Evolutionary conservation across 1,140 invertebrate genomes (phyloP), one percentile per base, ranked within the genome.

Genomic region (Bombus balteatus): DNA sequence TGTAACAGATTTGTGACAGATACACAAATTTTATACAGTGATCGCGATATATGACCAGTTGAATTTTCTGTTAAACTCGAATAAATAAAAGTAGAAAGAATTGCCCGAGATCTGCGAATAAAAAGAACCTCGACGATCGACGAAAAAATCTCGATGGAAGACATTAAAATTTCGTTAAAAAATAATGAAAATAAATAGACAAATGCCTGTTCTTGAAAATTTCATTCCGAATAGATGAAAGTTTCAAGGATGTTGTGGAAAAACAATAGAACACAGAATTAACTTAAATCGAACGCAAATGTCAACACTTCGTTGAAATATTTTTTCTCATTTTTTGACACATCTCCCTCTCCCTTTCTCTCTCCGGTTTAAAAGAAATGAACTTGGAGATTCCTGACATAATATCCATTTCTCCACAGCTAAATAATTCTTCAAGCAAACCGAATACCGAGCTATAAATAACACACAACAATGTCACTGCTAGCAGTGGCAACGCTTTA

Each of bases 361-460:
- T 62, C n/a, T 65, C 62, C 5, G 3, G 12, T n/a, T n/a, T 12
- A 5, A 66, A 18, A 1, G n/a, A 66, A 66, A 66, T 0, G 2
- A 34, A 66, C 0, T 15, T 8, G n/a, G 2, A 32, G 1, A 0
- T 32, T 32, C 62, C 5, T 12, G 28, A 1, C 3, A n/a, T 5
- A n/a, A 62, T 62, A n/a, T 62, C 28, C 12, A 62, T n/a, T 62
- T n/a, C 59, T 28, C 3, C 3, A 3, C 12, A n/a, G 0, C 0
- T 28, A n/a, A 62, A 62, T 62, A 65, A 53, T 53, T 22, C n/a
- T 32, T 9, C 15, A 6, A 66, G 62, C 62, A 18, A 62, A 53
- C 18, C n/a, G n/a, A 66, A 66, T 32, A 32, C 0, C 62, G 32
- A 66, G 6, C 15, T 15, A 66, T 71, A 71, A 39, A 71, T 71